Conservation (phyloP, 2,888 invertebrate genomes). For the Physocephala rufipes region DNA sequence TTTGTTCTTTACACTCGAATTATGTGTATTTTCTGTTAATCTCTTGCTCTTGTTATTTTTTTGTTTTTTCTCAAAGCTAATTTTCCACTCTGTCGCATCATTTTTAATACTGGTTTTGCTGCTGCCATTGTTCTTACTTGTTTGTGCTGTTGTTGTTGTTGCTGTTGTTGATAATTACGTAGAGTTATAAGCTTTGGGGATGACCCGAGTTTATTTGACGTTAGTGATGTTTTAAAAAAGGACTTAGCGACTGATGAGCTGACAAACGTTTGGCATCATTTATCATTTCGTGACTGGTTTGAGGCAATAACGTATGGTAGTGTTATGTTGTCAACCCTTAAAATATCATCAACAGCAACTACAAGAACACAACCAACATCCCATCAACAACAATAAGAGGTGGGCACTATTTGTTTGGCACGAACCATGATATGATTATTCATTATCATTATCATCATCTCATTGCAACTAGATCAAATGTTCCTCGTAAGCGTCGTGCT, state of each 20-base stretch:
- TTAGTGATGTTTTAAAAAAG: too few species aligned
- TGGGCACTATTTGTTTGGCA: background rate
- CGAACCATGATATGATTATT: background rate
- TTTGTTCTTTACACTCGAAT: too few species aligned
- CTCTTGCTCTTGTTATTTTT: too few species aligned
- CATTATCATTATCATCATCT: background rate
- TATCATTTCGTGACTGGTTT: constrained; percentile 20
- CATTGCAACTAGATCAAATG: too few species aligned
- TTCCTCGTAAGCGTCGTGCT: constrained; percentile 18
- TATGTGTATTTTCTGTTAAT: too few species aligned
- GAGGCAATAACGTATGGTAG: background rate
- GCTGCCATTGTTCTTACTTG: background rate
- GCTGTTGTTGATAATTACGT: background rate
- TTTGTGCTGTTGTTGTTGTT: background rate
- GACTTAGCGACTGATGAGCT: background rate
- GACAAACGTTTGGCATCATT: constrained; percentile 29
- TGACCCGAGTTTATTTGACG: constrained; percentile 4
- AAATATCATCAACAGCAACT: constrained; percentile 1
- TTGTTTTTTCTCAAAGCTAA: background rate
- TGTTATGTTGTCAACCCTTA: constrained; percentile 22
- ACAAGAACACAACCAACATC: constrained; percentile 7
- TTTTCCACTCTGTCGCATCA: too few species aligned
- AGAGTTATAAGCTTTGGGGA: constrained; percentile 18
- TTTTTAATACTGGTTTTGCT: too few species aligned
- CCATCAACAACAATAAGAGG: background rate